phyloP scores from a whole-genome alignment of 2,797 vertebrate species.

The Gymnothorax reevesii region DNA sequence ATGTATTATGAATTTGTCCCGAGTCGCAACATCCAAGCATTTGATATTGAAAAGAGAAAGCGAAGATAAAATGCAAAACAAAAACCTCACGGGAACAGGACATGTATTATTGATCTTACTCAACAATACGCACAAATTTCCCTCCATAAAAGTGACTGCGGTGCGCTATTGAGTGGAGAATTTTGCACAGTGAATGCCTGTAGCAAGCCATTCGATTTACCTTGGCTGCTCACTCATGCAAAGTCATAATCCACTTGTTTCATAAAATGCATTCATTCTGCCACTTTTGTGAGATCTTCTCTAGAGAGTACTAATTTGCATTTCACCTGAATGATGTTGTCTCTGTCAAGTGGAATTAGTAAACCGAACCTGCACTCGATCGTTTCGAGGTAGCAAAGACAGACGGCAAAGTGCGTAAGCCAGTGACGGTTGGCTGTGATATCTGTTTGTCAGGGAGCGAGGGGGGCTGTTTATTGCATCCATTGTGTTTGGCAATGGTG shows the following conservation, averaged over 20 bases:
- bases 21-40: conserved; percentile 38
- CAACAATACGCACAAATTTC: conserved; percentile 36
- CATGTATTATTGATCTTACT: conserved; percentile 48
- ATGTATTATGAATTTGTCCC: conserved; percentile 22
- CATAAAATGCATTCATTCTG: background rate
- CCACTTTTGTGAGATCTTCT: background rate
- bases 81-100: background rate
- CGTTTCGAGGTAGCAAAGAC: conserved; percentile 16
- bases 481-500: conserved; percentile 60
- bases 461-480: conserved; percentile 61
- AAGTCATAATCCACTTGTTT: conserved; percentile 10
- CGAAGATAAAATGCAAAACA: conserved; percentile 7
- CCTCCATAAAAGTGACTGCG: conserved; percentile 27
- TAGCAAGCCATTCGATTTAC: background rate
- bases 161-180: conserved; percentile 42
- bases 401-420: conserved; percentile 4
- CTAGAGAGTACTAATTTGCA: background rate
- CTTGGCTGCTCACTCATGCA: background rate
- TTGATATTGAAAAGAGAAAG: conserved; percentile 43
- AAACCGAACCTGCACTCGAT: background rate
- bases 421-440: conserved; percentile 30
- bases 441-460: conserved; percentile 35
- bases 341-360: background rate
- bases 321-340: conserved; percentile 2
- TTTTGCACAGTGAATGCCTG: background rate